Evolutionary conservation across 1,140 invertebrate genomes (phyloP).

Genomic region (Calliopsis andreniformis): DNA sequence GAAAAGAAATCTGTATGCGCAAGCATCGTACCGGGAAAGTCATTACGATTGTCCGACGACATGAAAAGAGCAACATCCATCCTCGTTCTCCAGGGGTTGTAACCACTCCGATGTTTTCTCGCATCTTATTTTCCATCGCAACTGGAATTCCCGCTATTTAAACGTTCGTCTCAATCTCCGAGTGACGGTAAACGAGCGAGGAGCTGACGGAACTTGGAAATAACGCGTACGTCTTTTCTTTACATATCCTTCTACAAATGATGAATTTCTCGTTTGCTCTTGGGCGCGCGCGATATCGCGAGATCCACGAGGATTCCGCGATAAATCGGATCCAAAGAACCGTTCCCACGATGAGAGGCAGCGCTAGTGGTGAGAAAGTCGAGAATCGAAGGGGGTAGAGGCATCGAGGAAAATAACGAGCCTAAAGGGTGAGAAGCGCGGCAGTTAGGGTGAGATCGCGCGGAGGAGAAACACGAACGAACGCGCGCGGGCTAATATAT

Average conservation of each 20-base stretch:
- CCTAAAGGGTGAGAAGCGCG: neutral
- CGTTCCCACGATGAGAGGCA: slow-evolving; percentile 41
- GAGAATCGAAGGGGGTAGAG: slow-evolving; percentile 30
- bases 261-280: too few relatives aligned
- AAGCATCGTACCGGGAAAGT: neutral
- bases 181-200: neutral
- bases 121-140: slow-evolving; percentile 1
- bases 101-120: slow-evolving; percentile 37
- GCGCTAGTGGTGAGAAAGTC: slow-evolving; percentile 39
- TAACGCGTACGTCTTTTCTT: too few relatives aligned
- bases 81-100: slow-evolving; percentile 16
- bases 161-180: slow-evolving; percentile 1
- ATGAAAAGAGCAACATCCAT: slow-evolving; percentile 18
- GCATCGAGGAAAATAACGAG: slow-evolving; percentile 23
- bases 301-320: neutral
- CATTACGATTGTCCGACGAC: slow-evolving; percentile 34
- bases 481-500: slow-evolving; percentile 41
- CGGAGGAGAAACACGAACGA: slow-evolving; percentile 6
- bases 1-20: slow-evolving; percentile 1
- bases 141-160: slow-evolving; percentile 16
- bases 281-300: too few relatives aligned
- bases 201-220: neutral
- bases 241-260: too few relatives aligned
- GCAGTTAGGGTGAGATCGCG: neutral
- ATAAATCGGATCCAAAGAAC: neutral